These are phyloP conservation scores for Brienomyrus longianalis DNA, from an alignment of 2,113 vertebrate species.

Conservation along the genomic window DNA sequence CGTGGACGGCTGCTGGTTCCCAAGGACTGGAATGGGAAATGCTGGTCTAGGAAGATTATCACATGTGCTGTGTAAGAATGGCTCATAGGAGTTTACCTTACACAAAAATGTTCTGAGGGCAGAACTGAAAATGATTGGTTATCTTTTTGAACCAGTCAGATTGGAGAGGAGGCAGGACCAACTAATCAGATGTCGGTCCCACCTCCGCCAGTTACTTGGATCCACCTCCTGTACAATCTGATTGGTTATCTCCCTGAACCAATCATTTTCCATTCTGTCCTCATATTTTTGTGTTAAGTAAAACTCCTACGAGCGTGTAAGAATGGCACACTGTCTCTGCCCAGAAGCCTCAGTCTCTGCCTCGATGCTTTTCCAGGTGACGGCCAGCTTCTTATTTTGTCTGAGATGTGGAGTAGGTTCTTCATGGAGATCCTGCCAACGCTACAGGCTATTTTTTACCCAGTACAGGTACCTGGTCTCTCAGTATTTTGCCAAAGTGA, in stretches of 20 bases:
- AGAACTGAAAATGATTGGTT: too few relatives aligned
- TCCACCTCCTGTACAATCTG: too few relatives aligned
- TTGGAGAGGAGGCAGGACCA: too few relatives aligned
- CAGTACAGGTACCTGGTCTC: conserved; percentile 67
- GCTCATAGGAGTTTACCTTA: too few relatives aligned
- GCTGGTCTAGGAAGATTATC: neutral
- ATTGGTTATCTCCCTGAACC: too few relatives aligned
- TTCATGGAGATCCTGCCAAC: conserved; percentile 90
- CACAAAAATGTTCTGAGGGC: too few relatives aligned
- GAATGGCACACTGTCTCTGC: neutral
- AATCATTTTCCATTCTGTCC: too few relatives aligned
- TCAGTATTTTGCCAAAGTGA: neutral
- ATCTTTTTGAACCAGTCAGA: too few relatives aligned
- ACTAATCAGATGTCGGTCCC: too few relatives aligned
- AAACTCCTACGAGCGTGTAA: neutral
- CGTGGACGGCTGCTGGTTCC: neutral
- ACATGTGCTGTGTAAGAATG: neutral
- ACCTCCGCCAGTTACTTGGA: too few relatives aligned
- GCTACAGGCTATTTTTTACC: conserved; percentile 79
- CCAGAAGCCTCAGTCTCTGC: neutral
- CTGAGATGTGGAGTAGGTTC: conserved; percentile 81
- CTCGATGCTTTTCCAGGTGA: conserved; percentile 56
- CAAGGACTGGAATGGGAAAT: neutral
- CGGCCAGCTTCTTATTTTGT: conserved; percentile 69
- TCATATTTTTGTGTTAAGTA: too few relatives aligned